Evolutionary conservation across 2,113 vertebrate genomes (phyloP), one percentile per base, ranked within the genome.

Genomic region (Lampris megalopsis): DNA sequence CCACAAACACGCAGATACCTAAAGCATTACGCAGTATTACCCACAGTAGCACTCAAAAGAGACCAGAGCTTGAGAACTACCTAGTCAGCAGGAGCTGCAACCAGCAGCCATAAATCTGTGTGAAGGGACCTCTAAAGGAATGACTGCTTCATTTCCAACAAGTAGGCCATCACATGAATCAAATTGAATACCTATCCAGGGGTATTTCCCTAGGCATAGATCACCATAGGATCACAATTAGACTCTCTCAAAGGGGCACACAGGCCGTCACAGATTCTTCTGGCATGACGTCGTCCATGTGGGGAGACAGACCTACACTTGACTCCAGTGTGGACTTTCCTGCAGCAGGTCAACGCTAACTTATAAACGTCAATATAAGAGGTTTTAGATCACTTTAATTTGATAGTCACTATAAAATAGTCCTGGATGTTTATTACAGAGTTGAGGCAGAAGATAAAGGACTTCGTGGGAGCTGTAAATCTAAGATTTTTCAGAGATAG

Each of bases 351-450:
- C 88, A 83, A 11, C 1, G 52, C 49, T 66, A 79, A 71, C 87
- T 81, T 56, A 73, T 90, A 89, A 90, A 92, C 77, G 80, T 88
- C 84, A 87, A 43, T 54, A 43, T 54, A 2, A 61, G 70, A 75
- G n/a, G 67, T 65, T 82, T 80, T 74, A 68, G 1, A 67, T 40
- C 35, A 77, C 71, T 84, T 24, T 75, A 41, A 82, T 83, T 77
- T 81, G 65, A 71, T 62, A 70, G 63, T 54, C 45, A 49, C 60
- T 54, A 42, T 71, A 68, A 73, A 79, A 70, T 47, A 65, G 6
- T 42, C 42, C 49, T 13, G 49, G 1, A 9, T 54, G 66, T 80
- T 88, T 71, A 50, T 57, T 54, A 66, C 50, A 63, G 64, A 37
- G 52, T 37, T 54, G 41, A 52, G 53, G 63, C 56, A 52, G 53